A percentile compares a stretch with the other conserved stretches of the same genome.
phyloP scores from a whole-genome alignment of 2,888 invertebrate genomes.

The Loripinus fragilis region DNA sequence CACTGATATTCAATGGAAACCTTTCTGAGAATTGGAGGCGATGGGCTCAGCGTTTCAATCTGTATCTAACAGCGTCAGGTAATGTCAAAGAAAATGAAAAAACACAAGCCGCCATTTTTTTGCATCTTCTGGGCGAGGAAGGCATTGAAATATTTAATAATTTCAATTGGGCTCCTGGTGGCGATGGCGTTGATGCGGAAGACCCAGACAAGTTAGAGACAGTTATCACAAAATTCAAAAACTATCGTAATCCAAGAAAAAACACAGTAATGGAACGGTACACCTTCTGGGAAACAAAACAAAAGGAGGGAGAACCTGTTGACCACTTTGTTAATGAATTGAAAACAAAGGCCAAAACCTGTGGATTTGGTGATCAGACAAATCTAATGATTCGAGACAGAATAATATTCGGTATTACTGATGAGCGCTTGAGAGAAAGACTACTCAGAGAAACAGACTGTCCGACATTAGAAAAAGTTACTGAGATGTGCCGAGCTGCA shows the following conservation, averaged over 20 bases:
- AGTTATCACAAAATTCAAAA: slow-evolving; percentile 19
- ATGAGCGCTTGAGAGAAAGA: slow-evolving; percentile 27
- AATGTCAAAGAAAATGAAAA: slow-evolving; percentile 14
- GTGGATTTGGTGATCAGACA: slow-evolving; percentile 32
- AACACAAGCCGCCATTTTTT: slow-evolving; percentile 23
- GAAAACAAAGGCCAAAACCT: slow-evolving; percentile 34
- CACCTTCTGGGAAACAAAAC: slow-evolving; percentile 24
- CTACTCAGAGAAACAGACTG: slow-evolving; percentile 36
- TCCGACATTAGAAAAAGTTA: slow-evolving; percentile 25
- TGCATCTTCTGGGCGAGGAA: slow-evolving; percentile 35
- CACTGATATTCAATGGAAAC: slow-evolving; percentile 4
- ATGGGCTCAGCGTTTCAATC: slow-evolving; percentile 29
- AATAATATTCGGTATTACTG: slow-evolving; percentile 29
- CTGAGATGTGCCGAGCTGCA: slow-evolving; percentile 41
- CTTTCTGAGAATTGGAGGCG: slow-evolving; percentile 23
- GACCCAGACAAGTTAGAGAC: slow-evolving; percentile 18
- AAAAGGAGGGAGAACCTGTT: slow-evolving; percentile 30
- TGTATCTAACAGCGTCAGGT: slow-evolving; percentile 29
- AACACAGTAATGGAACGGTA: slow-evolving; percentile 41
- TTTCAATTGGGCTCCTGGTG: slow-evolving; percentile 10
- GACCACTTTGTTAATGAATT: slow-evolving; percentile 42
- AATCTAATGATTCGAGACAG: slow-evolving; percentile 35
- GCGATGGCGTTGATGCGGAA: background rate
- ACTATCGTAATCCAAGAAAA: slow-evolving; percentile 40
- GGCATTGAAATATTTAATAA: slow-evolving; percentile 38